Conservation (phyloP, 37 sponge, comb jelly and placozoan species). For the Theonella swinhoei region DNA sequence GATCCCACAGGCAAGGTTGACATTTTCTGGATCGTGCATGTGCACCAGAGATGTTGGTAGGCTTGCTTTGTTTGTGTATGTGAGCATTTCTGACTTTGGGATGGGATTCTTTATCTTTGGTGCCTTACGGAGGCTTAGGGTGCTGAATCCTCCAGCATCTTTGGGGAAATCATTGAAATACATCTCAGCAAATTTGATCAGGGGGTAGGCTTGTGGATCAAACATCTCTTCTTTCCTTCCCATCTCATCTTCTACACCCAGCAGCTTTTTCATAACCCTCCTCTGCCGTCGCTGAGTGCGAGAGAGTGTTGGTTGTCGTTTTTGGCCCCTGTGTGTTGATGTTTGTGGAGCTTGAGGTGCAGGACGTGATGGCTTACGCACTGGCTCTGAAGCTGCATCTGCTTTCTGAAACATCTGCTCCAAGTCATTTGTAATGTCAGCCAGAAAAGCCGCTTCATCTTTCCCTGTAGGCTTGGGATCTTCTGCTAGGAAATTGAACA, state of each 20-base stretch:
- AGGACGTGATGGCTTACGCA: constrained; percentile 42
- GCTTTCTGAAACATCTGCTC: constrained; percentile 69
- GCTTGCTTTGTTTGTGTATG: constrained; percentile 62
- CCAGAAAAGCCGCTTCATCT: constrained; percentile 58
- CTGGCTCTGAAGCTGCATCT: constrained; percentile 46
- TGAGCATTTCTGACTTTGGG: constrained; percentile 87
- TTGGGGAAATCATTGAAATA: constrained; percentile 92
- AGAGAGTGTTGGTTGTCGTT: constrained; percentile 13
- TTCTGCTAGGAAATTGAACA: constrained; percentile 80
- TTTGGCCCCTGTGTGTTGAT: background rate
- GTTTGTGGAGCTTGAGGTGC: constrained; percentile 46
- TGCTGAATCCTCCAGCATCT: constrained; percentile 80
- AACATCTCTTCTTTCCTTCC: constrained; percentile 46
- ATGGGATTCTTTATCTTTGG: constrained; percentile 70
- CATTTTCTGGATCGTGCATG: constrained; percentile 97
- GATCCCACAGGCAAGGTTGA: constrained; percentile 91
- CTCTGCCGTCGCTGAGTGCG: constrained; percentile 84
- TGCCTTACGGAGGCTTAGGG: constrained; percentile 60
- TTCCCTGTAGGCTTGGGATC: constrained; percentile 60
- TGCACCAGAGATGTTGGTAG: constrained; percentile 93
- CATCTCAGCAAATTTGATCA: constrained; percentile 92
- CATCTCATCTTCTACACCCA: constrained; percentile 81
- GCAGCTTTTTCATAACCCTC: constrained; percentile 85
- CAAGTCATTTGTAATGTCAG: constrained; percentile 57
- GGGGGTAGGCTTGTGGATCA: constrained; percentile 76